Evolutionary conservation across 2,113 vertebrate species (phyloP), one percentile per base, ranked within the genome.

Genomic region (Proterorhinus semilunaris): DNA sequence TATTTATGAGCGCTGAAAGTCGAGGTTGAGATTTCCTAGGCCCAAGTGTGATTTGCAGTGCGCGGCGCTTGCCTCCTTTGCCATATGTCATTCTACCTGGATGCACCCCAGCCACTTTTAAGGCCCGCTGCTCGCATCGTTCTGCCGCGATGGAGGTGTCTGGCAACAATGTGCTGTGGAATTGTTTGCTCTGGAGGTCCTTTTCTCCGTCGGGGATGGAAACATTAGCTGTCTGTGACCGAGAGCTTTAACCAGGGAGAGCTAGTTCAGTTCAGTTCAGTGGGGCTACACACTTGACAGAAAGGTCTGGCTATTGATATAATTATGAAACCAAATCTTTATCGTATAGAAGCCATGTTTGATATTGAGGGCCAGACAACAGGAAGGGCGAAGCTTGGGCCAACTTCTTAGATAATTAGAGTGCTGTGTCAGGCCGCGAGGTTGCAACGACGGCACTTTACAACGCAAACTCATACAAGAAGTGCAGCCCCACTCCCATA

Each of bases 1-100:
- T 87, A 91, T 93, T 91, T 75, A 92, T 91, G 69, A 79, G 79
- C 80, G 59, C 67, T 85, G 72, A 88, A 89, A 87, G 88, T 82
- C 47, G 62, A 83, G 65, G 85, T 75, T 84, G 83, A 90, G 83
- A 91, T 82, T 90, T 83, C 84, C 83, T 84, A 81, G 80, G 85
- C 72, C 83, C 80, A 76, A 84, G 69, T 85, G 82, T 82, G 83
- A 85, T 84, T 83, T 84, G 75, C 66, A 69, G 83, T 74, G 74
- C 79, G 72, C 74, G 74, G 63, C 76, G 83, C 79, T 42, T 74
- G 65, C 78, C 79, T 80, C 71, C 45, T 74, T 55, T 71, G 78
- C 81, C 76, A 76, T 80, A 84, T 82, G 77, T 82, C 81, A 84
- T 85, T 84, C 77, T 83, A 84, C 89, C 82, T 89, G 89, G 84